Conservation (phyloP, 2,113 vertebrate genomes). For the Amphiprion percula region DNA sequence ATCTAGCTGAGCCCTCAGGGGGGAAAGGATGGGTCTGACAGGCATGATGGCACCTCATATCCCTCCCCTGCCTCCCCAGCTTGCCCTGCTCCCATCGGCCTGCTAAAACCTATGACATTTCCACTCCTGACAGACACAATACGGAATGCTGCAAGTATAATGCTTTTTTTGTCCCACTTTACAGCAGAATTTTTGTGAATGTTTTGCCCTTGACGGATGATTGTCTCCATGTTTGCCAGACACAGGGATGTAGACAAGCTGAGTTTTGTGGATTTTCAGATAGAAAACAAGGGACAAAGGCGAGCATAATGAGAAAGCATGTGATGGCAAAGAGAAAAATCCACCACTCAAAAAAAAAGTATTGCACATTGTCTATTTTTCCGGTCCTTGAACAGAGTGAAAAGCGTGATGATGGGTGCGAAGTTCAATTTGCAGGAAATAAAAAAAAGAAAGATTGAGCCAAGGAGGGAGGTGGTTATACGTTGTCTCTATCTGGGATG, state of each 20-base stretch:
- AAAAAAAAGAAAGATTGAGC: constrained; percentile 5
- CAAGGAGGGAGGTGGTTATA: fast-evolving
- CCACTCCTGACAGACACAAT: constrained; percentile 26
- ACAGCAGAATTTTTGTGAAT: constrained; percentile 21
- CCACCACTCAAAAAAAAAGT: background rate
- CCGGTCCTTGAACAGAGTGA: constrained; percentile 6
- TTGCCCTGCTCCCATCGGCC: constrained; percentile 40
- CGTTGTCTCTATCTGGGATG: background rate
- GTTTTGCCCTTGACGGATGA: constrained; percentile 34
- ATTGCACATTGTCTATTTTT: constrained; percentile 9
- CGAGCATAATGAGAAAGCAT: constrained; percentile 23
- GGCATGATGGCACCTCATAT: constrained; percentile 39
- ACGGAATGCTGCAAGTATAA: constrained; percentile 25
- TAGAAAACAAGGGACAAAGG: constrained; percentile 15
- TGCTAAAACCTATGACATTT: constrained; percentile 48
- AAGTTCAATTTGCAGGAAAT: constrained; percentile 30
- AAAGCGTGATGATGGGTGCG: background rate
- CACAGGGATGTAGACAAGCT: background rate
- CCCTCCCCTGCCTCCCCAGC: constrained; percentile 24
- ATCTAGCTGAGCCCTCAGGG: constrained; percentile 33
- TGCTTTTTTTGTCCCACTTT: constrained; percentile 4
- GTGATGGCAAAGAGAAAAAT: background rate
- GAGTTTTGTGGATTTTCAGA: constrained; percentile 28
- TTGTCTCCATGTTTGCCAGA: constrained; percentile 29
- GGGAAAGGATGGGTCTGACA: constrained; percentile 39